These are phyloP conservation scores for Mercenaria mercenaria DNA, from an alignment of 1,140 invertebrate species.

Conservation along the genomic window DNA sequence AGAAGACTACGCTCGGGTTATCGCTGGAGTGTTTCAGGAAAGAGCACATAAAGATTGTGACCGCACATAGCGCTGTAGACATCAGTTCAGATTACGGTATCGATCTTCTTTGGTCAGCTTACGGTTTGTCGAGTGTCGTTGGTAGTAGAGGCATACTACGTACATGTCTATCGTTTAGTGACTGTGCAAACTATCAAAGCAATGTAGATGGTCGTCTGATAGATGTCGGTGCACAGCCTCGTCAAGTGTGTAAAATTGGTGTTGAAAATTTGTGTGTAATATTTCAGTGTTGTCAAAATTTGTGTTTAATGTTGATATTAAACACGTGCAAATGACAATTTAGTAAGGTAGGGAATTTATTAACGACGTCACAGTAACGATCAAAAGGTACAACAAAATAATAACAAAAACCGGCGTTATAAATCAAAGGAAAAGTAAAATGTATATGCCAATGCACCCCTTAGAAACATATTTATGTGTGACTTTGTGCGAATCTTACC, in stretches of 20 bases:
- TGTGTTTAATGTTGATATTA: too few species aligned
- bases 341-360: too few species aligned
- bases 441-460: too few species aligned
- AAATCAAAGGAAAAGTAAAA: too few species aligned
- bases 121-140: not conserved
- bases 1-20: not conserved
- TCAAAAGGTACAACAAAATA: too few species aligned
- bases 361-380: too few species aligned
- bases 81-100: not conserved
- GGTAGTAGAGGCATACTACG: not conserved
- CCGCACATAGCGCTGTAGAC: not conserved
- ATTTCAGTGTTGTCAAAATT: too few species aligned
- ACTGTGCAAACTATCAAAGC: not conserved
- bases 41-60: not conserved
- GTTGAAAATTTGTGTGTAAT: too few species aligned
- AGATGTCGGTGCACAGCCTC: not conserved
- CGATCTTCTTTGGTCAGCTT: not conserved
- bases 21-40: not conserved
- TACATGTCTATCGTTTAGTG: constrained; percentile 7
- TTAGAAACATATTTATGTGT: too few species aligned
- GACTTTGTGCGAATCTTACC: too few species aligned
- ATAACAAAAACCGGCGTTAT: too few species aligned
- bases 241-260: not conserved
- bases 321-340: too few species aligned
- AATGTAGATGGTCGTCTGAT: constrained; percentile 14